These are phyloP conservation scores for Elmis aenea DNA, from an alignment of 2,888 invertebrate genomes.

Conservation along the genomic window DNA sequence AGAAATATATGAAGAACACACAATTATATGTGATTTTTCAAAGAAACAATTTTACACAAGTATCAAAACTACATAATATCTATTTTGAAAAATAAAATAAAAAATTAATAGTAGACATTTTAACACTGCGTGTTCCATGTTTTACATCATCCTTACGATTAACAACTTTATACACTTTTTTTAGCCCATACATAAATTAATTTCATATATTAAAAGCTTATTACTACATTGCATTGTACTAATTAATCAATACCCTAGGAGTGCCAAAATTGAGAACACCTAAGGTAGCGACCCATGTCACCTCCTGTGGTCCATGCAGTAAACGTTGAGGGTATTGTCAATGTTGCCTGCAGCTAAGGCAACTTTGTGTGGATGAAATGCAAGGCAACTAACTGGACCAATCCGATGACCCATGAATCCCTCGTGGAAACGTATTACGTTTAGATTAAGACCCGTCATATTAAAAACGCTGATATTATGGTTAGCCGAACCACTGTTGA, in stretches of 20 bases:
- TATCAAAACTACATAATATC: no score
- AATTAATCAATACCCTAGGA: constrained; percentile 35
- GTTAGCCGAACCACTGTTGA: constrained; percentile 64
- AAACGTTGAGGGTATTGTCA: constrained; percentile 81
- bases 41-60: no score
- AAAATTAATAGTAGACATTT: no score
- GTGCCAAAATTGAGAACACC: constrained; percentile 43
- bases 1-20: no score
- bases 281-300: constrained; percentile 56
- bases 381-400: constrained; percentile 80
- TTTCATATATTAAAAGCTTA: no score
- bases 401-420: constrained; percentile 86
- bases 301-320: constrained; percentile 65
- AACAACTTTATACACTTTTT: no score
- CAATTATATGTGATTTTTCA: no score
- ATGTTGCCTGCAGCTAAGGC: constrained; percentile 81
- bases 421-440: constrained; percentile 82
- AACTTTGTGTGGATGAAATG: constrained; percentile 85
- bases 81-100: no score
- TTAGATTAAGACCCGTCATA: constrained; percentile 65
- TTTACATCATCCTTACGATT: no score
- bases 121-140: no score
- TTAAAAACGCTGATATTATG: constrained; percentile 77
- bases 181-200: no score
- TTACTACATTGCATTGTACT: no score